These are phyloP conservation scores for Pasiphila rectangulata DNA, from an alignment of 2,888 invertebrate genomes.

Conservation along the genomic window DNA sequence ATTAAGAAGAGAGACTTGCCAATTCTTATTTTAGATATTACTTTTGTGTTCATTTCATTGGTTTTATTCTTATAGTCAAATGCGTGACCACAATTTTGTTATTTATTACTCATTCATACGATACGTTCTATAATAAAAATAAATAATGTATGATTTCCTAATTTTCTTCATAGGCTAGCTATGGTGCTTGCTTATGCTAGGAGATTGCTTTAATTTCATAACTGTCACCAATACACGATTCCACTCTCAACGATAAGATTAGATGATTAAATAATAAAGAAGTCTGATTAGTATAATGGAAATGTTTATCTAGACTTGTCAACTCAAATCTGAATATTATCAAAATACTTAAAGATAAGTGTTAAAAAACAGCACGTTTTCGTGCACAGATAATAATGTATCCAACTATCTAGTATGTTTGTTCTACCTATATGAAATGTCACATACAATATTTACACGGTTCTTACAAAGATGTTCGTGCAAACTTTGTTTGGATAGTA, in stretches of 20 bases:
- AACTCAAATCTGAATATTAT: slow-evolving; percentile 16
- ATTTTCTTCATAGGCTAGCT: too few species aligned
- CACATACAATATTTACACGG: too few species aligned
- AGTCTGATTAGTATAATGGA: slow-evolving; percentile 12
- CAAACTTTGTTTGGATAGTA: slow-evolving; percentile 17
- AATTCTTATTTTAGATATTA: slow-evolving; percentile 1
- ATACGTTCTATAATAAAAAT: too few species aligned
- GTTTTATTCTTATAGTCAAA: neutral
- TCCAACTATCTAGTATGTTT: too few species aligned
- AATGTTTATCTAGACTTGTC: slow-evolving; percentile 20
- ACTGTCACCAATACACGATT: slow-evolving; percentile 2
- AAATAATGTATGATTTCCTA: too few species aligned
- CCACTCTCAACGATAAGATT: slow-evolving; percentile 16
- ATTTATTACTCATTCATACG: too few species aligned
- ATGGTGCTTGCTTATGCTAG: too few species aligned
- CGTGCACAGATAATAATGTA: too few species aligned
- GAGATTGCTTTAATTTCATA: neutral
- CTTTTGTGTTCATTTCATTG: neutral
- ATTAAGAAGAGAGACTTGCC: too few species aligned
- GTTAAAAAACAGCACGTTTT: slow-evolving; percentile 12
- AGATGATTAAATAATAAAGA: slow-evolving; percentile 19
- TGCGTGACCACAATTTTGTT: neutral
- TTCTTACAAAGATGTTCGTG: slow-evolving; percentile 16
- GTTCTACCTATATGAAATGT: too few species aligned
- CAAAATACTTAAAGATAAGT: slow-evolving; percentile 19